Evolutionary conservation across 2,888 invertebrate genomes (phyloP).

Genomic region (Drosophila nr. perissopoda): DNA sequence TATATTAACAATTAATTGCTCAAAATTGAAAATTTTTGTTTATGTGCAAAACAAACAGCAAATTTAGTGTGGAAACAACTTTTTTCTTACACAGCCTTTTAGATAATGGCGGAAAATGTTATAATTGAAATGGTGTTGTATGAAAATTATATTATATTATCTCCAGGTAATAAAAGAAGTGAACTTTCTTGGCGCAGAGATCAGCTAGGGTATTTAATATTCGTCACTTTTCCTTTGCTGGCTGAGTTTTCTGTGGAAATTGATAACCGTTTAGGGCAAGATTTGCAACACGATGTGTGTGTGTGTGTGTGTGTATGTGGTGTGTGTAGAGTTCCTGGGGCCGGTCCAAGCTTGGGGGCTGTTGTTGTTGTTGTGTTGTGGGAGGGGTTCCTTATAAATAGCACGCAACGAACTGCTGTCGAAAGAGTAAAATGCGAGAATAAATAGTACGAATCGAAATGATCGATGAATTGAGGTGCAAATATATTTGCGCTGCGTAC

Average conservation of each 20-base stretch:
- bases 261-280: constrained; percentile 56
- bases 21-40: not conserved
- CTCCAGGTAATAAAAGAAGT: not conserved
- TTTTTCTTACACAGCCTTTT: not conserved
- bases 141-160: not conserved
- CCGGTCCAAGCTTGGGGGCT: not conserved
- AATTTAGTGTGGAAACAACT: not conserved
- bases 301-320: not conserved
- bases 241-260: constrained; percentile 29
- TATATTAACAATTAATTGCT: too few species aligned
- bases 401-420: constrained; percentile 46
- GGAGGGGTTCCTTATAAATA: constrained; percentile 53
- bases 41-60: not conserved
- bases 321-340: constrained; percentile 5
- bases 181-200: not conserved
- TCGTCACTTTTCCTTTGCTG: not conserved
- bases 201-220: constrained; percentile 16
- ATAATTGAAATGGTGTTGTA: not conserved
- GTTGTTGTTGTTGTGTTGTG: not conserved
- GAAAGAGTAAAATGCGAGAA: constrained; percentile 49
- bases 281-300: constrained; percentile 36
- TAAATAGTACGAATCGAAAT: constrained; percentile 48
- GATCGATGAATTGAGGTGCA: constrained; percentile 67
- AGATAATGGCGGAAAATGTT: not conserved
- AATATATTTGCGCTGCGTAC: constrained; percentile 26